Evolutionary conservation across 2,888 invertebrate genomes (phyloP), one percentile per base, ranked within the genome.

Genomic region (Griposia aprilina): DNA sequence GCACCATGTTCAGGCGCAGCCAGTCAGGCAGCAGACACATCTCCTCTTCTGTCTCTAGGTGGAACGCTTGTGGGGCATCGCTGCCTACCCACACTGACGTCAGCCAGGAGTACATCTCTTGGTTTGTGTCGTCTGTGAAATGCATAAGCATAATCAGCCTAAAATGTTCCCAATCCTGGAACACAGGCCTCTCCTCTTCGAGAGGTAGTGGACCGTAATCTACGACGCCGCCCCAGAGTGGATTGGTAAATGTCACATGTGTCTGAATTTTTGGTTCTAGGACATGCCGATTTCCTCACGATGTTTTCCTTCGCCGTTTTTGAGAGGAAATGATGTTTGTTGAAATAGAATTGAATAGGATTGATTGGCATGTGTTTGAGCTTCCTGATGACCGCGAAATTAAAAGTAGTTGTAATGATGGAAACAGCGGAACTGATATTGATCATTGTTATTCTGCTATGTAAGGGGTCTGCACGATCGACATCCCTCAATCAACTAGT

Each of bases 1-100:
- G 97, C 96, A 99, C 98, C 98, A 99, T 98, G 91, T 98, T 97
- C 63, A 99, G 96, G 89, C 99, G 98, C 90, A 99, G 96, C 99
- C 99, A 99, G 95, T 99, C 99, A 0, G 99, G 99, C 85, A 99
- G 97, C 78, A 99, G 97, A 57, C 98, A 95, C 8, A 98, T 98
- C 92, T 98, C 98, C 92, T 99, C 99, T 11, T 98, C 98, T 4
- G 98, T 98, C 67, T 92, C 92, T 76, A 89, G 98, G 26, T 98
- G 97, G 57, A 98, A 96, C 90, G 97, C 99, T 89, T 98, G 97
- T 0, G 99, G 99, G 36, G 98, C 97, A 74, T 98, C 98, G 77
- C 97, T 97, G 62, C 98, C 97, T 92, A 99, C 99, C 99, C 99
- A 99, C 78, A 94, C 92, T 1, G 94, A 92, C 74, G 93, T 92